Evolutionary conservation across 2,888 invertebrate species (phyloP), one percentile per base, ranked within the genome.

Genomic region (Melanostoma mellinum): DNA sequence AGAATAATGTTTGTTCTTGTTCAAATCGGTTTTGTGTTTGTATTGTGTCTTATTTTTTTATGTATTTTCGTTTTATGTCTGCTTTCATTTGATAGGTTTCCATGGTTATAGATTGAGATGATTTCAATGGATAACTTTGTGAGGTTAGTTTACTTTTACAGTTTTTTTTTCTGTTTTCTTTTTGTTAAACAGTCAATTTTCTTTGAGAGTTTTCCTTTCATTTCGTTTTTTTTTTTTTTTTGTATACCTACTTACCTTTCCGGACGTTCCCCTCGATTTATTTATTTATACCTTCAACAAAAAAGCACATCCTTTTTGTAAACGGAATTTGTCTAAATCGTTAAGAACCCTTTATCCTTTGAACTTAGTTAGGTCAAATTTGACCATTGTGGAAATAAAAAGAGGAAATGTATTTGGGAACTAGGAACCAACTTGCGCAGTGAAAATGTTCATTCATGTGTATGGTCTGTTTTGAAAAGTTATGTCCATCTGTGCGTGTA

Each of bases 11-110:
- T 60, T 44, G 63, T 71, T 55, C 58, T 77, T 58, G 44, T 68
- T 20, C 40, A 44, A 60, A 75, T 75, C 42, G 69, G 9, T 44
- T 71, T 61, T 67, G 52, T 35, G 35, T 69, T 50, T 56, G 3
- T 9, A 3, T 10, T 10, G 9, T 9, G 6, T 36, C 52, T 8
- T 40, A 32, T 32, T 35, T 35, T 6, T 67, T 36, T 58, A 5
- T 60, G 35, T 58, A 55, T 61, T 36, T 20, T 56, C 33, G 35
- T 30, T 6, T 67, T 4, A 10, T 61, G 53, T 55, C n/a, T 40
- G 68, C 46, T 69, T 76, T 63, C 63, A 71, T 71, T 71, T 63
- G 30, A 42, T 71, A 44, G 50, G 32, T 50, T 50, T 63, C 68
- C 46, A 46, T 53, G 30, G 55, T 63, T 71, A 46, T 60, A 38